Conservation (phyloP, 2,888 invertebrate species). For the Opisthograptis luteolata region DNA sequence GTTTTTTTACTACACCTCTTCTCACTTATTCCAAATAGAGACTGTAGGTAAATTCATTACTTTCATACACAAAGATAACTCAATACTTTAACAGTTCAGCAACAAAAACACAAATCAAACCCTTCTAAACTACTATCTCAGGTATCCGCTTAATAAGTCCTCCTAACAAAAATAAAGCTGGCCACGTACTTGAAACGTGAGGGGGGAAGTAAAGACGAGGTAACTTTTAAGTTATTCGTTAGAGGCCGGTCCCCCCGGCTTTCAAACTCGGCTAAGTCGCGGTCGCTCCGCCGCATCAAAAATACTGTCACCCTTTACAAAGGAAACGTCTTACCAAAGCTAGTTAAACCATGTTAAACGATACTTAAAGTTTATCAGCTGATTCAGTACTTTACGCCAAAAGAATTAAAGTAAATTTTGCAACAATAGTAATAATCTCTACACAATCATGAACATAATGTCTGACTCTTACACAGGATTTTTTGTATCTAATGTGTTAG, state of each 20-base stretch:
- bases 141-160: slow-evolving; percentile 24
- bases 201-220: slow-evolving; percentile 43
- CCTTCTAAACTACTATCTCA: slow-evolving; percentile 16
- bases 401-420: no score
- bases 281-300: slow-evolving; percentile 57
- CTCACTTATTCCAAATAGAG: no score
- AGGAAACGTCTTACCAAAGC: slow-evolving; percentile 39
- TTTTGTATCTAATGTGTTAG: no score
- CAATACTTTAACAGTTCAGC: no score
- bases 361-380: slow-evolving; percentile 3
- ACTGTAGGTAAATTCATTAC: no score
- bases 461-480: no score
- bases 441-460: no score
- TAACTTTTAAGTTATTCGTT: slow-evolving; percentile 60
- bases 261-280: slow-evolving; percentile 52
- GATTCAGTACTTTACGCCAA: no score
- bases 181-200: slow-evolving; percentile 49
- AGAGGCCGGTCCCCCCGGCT: slow-evolving; percentile 43
- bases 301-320: slow-evolving; percentile 49
- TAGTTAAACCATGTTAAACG: slow-evolving; percentile 3
- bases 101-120: slow-evolving; percentile 21
- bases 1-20: no score
- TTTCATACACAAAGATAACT: no score
- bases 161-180: slow-evolving; percentile 46
- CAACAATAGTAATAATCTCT: no score